Conservation (phyloP, 2,113 vertebrate species). For the Microtus pennsylvanicus region DNA sequence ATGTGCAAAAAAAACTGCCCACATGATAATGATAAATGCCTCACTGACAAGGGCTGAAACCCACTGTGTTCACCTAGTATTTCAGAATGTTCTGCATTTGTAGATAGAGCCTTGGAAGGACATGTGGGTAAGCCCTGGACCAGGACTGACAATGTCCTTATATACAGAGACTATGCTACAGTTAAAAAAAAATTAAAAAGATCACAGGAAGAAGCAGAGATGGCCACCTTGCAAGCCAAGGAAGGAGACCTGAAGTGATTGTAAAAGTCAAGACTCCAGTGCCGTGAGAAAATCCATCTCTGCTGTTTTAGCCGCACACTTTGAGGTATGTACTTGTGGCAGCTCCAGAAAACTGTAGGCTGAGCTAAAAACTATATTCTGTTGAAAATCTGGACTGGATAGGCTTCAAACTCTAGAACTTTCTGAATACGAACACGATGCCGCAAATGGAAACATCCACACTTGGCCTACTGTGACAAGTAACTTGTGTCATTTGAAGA, state of each 20-base stretch:
- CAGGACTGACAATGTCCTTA: background rate
- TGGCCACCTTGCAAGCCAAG: background rate
- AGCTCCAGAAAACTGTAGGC: background rate
- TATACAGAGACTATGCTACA: background rate
- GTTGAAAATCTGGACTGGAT: background rate
- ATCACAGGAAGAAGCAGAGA: background rate
- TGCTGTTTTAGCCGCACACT: background rate
- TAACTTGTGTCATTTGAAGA: background rate
- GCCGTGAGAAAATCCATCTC: background rate
- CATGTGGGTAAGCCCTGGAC: background rate
- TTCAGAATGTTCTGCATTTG: background rate
- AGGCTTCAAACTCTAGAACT: background rate
- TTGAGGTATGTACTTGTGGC: background rate
- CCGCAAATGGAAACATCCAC: background rate
- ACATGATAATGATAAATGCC: background rate
- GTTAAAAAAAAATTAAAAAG: background rate
- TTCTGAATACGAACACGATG: background rate
- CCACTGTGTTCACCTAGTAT: rapidly evolving
- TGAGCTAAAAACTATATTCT: background rate
- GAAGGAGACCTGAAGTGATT: background rate
- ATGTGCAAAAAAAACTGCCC: background rate
- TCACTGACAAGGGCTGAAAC: background rate
- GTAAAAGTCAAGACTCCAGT: background rate
- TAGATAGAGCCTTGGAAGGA: background rate
- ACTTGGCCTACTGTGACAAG: background rate